These are phyloP conservation scores for Limnephilus auricula DNA, from an alignment of 2,888 invertebrate species.

Conservation along the genomic window DNA sequence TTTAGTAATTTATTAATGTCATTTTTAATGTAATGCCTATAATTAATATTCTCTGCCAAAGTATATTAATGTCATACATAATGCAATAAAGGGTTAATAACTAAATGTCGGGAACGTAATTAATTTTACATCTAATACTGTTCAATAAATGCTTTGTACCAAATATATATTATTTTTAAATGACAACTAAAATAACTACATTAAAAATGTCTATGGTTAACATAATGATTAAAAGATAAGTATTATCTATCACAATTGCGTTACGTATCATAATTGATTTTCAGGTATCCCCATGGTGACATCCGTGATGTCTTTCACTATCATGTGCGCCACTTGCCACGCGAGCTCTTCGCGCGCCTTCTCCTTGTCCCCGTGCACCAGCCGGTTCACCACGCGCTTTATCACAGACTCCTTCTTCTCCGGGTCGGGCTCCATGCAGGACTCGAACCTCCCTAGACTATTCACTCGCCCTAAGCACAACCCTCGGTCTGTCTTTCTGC, in stretches of 20 bases:
- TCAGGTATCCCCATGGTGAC: slow-evolving; percentile 84
- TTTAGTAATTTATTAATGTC: neutral
- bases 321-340: slow-evolving; percentile 98
- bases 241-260: slow-evolving; percentile 65
- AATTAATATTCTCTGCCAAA: neutral
- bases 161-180: slow-evolving; percentile 56
- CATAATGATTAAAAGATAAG: slow-evolving; percentile 60
- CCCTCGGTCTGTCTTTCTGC: slow-evolving; percentile 84
- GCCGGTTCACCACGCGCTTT: slow-evolving; percentile 84
- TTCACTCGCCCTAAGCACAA: slow-evolving; percentile 92
- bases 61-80: neutral
- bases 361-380: slow-evolving; percentile 90
- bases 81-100: neutral
- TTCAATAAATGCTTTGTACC: slow-evolving; percentile 61
- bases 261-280: slow-evolving; percentile 69
- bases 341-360: slow-evolving; percentile 97
- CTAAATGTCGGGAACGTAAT: neutral
- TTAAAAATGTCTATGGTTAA: slow-evolving; percentile 63
- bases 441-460: slow-evolving; percentile 92
- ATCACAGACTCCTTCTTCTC: slow-evolving; percentile 77
- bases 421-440: slow-evolving; percentile 90
- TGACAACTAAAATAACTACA: slow-evolving; percentile 55
- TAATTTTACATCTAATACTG: slow-evolving; percentile 46
- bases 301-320: slow-evolving; percentile 95
- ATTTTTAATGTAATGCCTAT: neutral